A percentile compares a stretch with the other conserved stretches of the same genome.
phyloP scores from a whole-genome alignment of 1,140 invertebrate species.

The Aphaenogaster floridana region DNA sequence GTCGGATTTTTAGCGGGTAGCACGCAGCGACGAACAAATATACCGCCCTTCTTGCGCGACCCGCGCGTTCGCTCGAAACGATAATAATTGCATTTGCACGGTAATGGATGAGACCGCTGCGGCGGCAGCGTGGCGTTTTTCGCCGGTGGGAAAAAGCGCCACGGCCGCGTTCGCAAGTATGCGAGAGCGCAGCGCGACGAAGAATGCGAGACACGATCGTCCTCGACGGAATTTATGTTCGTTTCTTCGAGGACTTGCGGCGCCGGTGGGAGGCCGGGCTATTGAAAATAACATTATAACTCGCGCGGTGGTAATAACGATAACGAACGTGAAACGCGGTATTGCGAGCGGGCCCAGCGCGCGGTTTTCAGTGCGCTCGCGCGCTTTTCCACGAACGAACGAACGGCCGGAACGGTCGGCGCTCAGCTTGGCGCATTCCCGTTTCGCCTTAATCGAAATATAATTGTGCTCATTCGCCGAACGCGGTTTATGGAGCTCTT shows the following conservation, averaged over 20 bases:
- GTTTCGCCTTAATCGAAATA: constrained; percentile 60
- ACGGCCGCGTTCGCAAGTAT: constrained; percentile 33
- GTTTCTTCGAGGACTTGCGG: constrained; percentile 3
- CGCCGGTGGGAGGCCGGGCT: constrained; percentile 40
- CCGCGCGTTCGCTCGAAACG: constrained; percentile 75
- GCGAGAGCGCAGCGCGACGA: constrained; percentile 43
- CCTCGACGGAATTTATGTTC: constrained; percentile 51
- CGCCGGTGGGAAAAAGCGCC: constrained; percentile 39
- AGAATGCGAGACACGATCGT: constrained; percentile 48
- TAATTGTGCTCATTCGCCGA: constrained; percentile 57
- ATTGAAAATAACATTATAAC: constrained; percentile 60
- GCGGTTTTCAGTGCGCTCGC: constrained; percentile 40
- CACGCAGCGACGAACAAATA: constrained; percentile 72
- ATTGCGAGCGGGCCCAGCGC: constrained; percentile 31
- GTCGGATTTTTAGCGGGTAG: constrained; percentile 74
- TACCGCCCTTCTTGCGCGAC: constrained; percentile 75
- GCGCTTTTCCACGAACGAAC: constrained; percentile 45
- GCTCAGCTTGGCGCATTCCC: constrained; percentile 50
- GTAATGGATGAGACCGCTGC: constrained; percentile 79
- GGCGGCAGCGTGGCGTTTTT: constrained; percentile 65
- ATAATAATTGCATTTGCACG: constrained; percentile 84
- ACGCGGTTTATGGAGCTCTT: constrained; percentile 55
- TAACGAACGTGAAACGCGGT: constrained; percentile 60
- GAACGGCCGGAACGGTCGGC: background rate
- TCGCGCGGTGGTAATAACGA: constrained; percentile 55